phyloP scores from a whole-genome alignment of 2,797 vertebrate species.

The Sciaenops ocellatus region DNA sequence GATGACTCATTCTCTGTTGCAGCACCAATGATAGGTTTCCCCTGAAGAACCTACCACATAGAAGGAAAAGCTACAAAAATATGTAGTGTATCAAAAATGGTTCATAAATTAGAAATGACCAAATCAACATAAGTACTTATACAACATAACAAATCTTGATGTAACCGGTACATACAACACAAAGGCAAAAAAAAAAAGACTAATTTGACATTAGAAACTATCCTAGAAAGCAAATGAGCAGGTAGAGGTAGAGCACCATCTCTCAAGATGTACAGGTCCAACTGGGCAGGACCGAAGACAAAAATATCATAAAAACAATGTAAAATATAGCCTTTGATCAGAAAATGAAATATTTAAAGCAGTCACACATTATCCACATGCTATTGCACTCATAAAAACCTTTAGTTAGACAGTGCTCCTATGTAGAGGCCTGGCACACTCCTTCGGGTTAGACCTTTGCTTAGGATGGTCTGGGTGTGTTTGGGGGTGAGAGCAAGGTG shows the following conservation, averaged over 20 bases:
- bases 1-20: constrained; percentile 84
- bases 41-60: constrained; percentile 84
- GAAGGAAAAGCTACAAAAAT: constrained; percentile 78
- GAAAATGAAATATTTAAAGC: constrained; percentile 75
- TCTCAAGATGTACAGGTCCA: constrained; percentile 88
- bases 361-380: constrained; percentile 83
- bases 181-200: constrained; percentile 76
- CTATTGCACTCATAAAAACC: constrained; percentile 89
- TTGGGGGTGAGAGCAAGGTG: constrained; percentile 31
- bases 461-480: constrained; percentile 63
- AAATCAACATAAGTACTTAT: constrained; percentile 88
- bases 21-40: constrained; percentile 86
- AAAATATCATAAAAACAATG: constrained; percentile 77
- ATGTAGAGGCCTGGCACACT: constrained; percentile 79
- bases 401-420: constrained; percentile 86
- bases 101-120: constrained; percentile 89
- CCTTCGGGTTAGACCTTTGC: constrained; percentile 80
- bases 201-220: constrained; percentile 86
- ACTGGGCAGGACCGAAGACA: constrained; percentile 78
- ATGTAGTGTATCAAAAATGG: constrained; percentile 87
- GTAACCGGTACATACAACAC: constrained; percentile 96
- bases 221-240: constrained; percentile 83
- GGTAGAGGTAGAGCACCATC: constrained; percentile 96
- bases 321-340: constrained; percentile 71
- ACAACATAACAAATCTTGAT: constrained; percentile 90